A percentile compares a stretch with the other conserved stretches of the same genome.
These are phyloP conservation scores for Spodoptera frugiperda DNA, from an alignment of 1,140 invertebrate species.

Conservation along the genomic window DNA sequence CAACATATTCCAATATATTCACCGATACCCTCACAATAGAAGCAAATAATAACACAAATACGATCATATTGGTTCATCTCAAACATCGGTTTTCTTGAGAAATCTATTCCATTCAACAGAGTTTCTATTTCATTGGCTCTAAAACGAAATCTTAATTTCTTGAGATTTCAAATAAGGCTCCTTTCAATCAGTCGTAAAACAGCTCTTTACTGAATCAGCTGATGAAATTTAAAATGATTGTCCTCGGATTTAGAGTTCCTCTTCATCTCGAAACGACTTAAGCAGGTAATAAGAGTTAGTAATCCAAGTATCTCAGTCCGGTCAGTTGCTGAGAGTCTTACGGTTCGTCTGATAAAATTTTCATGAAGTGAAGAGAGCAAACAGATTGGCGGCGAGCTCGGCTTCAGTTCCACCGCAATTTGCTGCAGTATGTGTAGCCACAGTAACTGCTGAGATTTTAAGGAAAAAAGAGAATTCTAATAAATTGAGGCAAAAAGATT, in stretches of 20 bases:
- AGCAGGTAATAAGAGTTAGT: conserved; percentile 15
- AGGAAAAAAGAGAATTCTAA: background rate
- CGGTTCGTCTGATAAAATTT: conserved; percentile 51
- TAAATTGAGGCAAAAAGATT: too few species aligned
- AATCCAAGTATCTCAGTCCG: conserved; percentile 1
- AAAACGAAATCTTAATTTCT: too few species aligned
- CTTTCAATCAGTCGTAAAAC: too few species aligned
- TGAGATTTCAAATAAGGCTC: too few species aligned
- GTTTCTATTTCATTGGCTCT: too few species aligned
- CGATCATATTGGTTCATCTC: background rate
- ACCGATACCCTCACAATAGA: background rate
- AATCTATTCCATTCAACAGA: too few species aligned
- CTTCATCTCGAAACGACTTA: background rate
- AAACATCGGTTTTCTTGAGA: too few species aligned
- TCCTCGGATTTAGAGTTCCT: background rate
- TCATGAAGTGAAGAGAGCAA: conserved; percentile 49
- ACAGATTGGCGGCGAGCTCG: conserved; percentile 31
- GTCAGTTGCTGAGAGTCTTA: conserved; percentile 12
- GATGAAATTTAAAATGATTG: too few species aligned
- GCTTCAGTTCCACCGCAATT: conserved; percentile 40
- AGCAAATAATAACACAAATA: background rate
- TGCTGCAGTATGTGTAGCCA: conserved; percentile 9
- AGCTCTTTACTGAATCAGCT: too few species aligned
- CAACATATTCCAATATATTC: conserved; percentile 22
- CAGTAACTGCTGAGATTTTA: background rate